Conservation (phyloP, 2,888 invertebrate genomes). For the Melipona bicolor region DNA sequence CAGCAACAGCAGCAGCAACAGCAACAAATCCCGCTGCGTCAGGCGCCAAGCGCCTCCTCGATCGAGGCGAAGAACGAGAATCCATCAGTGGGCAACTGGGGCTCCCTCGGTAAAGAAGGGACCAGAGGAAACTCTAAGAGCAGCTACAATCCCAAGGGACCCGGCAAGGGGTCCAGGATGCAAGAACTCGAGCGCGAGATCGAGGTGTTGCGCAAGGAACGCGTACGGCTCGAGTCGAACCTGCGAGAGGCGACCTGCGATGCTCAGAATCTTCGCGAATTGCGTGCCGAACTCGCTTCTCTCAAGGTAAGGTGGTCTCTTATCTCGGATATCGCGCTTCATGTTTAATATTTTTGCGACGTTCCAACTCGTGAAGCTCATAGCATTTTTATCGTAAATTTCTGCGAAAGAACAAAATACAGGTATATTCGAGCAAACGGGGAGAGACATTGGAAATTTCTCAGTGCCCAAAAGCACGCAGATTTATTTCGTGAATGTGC, state of each 20-base stretch:
- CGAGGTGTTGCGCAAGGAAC: slow-evolving; percentile 88
- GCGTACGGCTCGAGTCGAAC: slow-evolving; percentile 89
- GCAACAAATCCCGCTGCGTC: slow-evolving; percentile 82
- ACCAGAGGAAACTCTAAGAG: slow-evolving; percentile 55
- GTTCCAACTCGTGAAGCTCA: neutral
- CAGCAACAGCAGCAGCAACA: slow-evolving; percentile 69
- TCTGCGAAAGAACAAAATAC: neutral
- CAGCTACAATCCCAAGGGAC: slow-evolving; percentile 67
- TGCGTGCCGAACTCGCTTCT: slow-evolving; percentile 79
- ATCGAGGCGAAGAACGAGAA: slow-evolving; percentile 85
- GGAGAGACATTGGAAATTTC: too few relatives aligned
- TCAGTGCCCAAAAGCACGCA: too few relatives aligned
- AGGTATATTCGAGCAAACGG: too few relatives aligned
- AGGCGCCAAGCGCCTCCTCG: slow-evolving; percentile 88
- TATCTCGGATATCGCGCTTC: too few relatives aligned
- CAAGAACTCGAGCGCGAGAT: slow-evolving; percentile 90
- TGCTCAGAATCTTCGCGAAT: slow-evolving; percentile 77
- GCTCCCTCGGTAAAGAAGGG: slow-evolving; percentile 73
- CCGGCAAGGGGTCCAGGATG: slow-evolving; percentile 81
- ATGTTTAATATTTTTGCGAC: neutral
- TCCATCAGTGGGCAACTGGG: slow-evolving; percentile 82
- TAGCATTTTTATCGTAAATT: neutral
- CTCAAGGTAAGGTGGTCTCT: slow-evolving; percentile 78
- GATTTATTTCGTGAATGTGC: too few relatives aligned
- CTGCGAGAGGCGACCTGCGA: slow-evolving; percentile 75